A percentile compares a stretch with the other conserved stretches of the same genome.
Conservation (phyloP, 2,888 invertebrate genomes). For the Acanthococcus lagerstroemiae region DNA sequence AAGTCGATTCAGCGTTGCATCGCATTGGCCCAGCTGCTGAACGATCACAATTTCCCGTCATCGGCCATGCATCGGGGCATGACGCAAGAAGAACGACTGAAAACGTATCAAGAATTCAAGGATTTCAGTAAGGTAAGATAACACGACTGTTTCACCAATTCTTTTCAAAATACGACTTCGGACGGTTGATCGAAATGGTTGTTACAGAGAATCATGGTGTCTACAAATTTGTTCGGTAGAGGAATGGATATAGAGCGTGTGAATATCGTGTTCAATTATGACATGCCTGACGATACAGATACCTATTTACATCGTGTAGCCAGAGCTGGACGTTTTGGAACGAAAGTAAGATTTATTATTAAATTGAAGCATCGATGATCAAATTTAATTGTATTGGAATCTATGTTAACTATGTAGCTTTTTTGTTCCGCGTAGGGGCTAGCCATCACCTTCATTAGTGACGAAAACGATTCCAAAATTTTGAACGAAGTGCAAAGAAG, state of each 20-base stretch:
- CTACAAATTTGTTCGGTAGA: constrained; percentile 97
- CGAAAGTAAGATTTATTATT: constrained; percentile 52
- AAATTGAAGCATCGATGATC: no score
- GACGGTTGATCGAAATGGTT: neutral
- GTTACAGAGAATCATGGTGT: constrained; percentile 80
- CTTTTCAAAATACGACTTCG: neutral
- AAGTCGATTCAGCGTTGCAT: constrained; percentile 97
- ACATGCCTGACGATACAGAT: constrained; percentile 99
- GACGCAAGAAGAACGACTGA: constrained; percentile 92
- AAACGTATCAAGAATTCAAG: constrained; percentile 94
- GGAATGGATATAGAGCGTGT: constrained; percentile 99
- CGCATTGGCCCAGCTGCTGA: constrained; percentile 84
- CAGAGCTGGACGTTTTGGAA: constrained; percentile 96
- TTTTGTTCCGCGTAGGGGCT: no score
- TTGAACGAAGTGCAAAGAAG: constrained; percentile 97
- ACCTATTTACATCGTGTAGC: constrained; percentile 98
- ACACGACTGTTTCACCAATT: neutral
- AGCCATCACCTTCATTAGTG: constrained; percentile 96
- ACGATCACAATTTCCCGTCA: constrained; percentile 98
- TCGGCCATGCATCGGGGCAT: constrained; percentile 98
- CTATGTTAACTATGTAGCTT: no score
- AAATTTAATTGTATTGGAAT: no score
- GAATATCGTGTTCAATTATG: constrained; percentile 99
- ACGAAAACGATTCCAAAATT: constrained; percentile 94
- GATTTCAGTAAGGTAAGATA: constrained; percentile 94